Percentiles rank a stretch among this genome's conserved stretches.
Conservation (phyloP, 2,113 vertebrate genomes). For the Epinephelus fuscoguttatus region DNA sequence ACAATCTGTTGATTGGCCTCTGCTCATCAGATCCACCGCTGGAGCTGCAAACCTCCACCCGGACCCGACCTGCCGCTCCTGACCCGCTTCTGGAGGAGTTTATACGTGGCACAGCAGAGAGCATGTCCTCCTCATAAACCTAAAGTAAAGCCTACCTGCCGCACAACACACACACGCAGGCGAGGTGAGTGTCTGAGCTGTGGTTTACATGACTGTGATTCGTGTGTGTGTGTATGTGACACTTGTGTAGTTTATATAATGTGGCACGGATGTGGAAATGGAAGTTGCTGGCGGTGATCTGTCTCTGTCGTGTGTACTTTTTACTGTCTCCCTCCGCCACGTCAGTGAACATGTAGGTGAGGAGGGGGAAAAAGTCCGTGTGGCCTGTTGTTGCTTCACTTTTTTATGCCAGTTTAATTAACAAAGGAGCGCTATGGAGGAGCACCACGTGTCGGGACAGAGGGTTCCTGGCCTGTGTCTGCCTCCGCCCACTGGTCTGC, state of each 20-base stretch:
- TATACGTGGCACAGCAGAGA: conserved; percentile 69
- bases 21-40: conserved; percentile 17
- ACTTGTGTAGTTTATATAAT: conserved; percentile 34
- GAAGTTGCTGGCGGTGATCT: conserved; percentile 37
- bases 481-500: conserved; percentile 61
- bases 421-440: conserved; percentile 75
- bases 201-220: not conserved
- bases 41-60: not conserved
- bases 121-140: conserved; percentile 66
- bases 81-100: conserved; percentile 42
- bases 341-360: conserved; percentile 40
- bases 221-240: not conserved
- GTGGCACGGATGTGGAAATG: conserved; percentile 27
- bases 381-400: conserved; percentile 49
- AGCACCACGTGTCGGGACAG: conserved; percentile 79
- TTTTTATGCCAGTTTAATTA: conserved; percentile 62
- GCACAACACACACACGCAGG: conserved; percentile 34
- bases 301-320: conserved; percentile 34
- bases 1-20: conserved; percentile 20
- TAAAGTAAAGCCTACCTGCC: conserved; percentile 57
- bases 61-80: conserved; percentile 2
- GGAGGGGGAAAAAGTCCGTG: not conserved
- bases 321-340: conserved; percentile 54
- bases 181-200: conserved; percentile 70
- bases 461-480: conserved; percentile 50